Evolutionary conservation across 2,797 vertebrate species (phyloP).

Genomic region (Chiloscyllium punctatum): DNA sequence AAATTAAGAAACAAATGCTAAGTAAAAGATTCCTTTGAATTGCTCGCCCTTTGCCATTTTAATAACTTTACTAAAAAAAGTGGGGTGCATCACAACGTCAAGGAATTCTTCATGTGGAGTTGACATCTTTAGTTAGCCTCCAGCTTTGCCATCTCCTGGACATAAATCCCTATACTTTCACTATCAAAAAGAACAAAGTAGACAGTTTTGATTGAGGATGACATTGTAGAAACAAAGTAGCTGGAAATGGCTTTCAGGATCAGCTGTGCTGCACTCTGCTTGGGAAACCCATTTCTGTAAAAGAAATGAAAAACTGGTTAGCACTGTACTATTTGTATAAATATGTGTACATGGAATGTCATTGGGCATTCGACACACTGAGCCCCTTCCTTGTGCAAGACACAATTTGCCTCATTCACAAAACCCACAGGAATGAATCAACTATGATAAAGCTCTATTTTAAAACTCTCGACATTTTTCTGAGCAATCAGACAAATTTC

Average conservation of each 20-base stretch:
- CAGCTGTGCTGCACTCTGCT: conserved; percentile 92
- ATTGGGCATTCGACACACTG: background rate
- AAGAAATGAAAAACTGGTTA: conserved; percentile 30
- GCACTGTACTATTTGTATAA: background rate
- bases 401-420: background rate
- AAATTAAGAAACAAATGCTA: conserved; percentile 23
- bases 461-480: background rate
- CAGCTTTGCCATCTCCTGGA: conserved; percentile 97
- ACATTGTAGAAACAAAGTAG: conserved; percentile 95
- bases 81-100: background rate
- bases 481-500: background rate
- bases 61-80: conserved; percentile 33
- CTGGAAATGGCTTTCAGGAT: conserved; percentile 95
- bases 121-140: conserved; percentile 70
- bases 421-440: background rate
- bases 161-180: conserved; percentile 96
- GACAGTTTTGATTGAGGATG: conserved; percentile 94
- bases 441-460: background rate
- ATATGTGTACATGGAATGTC: no score
- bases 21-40: conserved; percentile 23
- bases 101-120: background rate
- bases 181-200: conserved; percentile 97
- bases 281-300: conserved; percentile 89
- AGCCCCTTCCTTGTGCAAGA: background rate
- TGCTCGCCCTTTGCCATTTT: conserved; percentile 1